Conservation (phyloP, 2,888 invertebrate genomes). For the Nemotelus pantherinus region DNA sequence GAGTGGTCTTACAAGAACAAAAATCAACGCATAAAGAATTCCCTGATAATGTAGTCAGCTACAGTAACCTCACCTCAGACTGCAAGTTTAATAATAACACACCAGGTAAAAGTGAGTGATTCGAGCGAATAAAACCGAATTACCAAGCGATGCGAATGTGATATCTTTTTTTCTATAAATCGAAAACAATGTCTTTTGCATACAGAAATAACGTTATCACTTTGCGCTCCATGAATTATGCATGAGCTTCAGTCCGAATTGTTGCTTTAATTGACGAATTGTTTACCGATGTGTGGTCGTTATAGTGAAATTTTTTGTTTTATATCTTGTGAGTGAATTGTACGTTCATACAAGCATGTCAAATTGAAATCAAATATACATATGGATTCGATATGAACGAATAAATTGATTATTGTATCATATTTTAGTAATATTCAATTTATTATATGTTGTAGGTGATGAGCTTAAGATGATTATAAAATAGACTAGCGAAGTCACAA, state of each 20-base stretch:
- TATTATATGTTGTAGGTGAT: too few species aligned
- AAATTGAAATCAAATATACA: too few species aligned
- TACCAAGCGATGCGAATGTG: not conserved
- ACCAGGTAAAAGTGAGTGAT: not conserved
- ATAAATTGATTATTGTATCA: too few species aligned
- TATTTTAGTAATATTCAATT: too few species aligned
- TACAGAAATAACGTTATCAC: conserved; percentile 2
- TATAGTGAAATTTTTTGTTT: conserved; percentile 1
- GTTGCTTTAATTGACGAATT: conserved; percentile 34
- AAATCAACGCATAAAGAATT: too few species aligned
- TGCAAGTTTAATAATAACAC: not conserved
- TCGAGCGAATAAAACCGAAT: not conserved
- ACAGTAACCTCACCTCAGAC: too few species aligned
- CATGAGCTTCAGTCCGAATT: conserved; percentile 1
- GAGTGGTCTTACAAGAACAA: too few species aligned
- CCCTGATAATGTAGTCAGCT: too few species aligned
- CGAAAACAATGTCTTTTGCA: not conserved
- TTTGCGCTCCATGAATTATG: conserved; percentile 21
- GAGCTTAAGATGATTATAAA: too few species aligned
- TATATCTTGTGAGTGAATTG: not conserved
- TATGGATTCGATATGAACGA: too few species aligned
- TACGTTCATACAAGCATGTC: too few species aligned
- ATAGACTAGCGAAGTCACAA: too few species aligned
- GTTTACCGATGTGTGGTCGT: conserved; percentile 35
- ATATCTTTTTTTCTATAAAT: conserved; percentile 1